A percentile compares a stretch with the other conserved stretches of the same genome.
phyloP scores from a whole-genome alignment of 1,140 invertebrate species.

The Scaptodrosophila lebanonensis region DNA sequence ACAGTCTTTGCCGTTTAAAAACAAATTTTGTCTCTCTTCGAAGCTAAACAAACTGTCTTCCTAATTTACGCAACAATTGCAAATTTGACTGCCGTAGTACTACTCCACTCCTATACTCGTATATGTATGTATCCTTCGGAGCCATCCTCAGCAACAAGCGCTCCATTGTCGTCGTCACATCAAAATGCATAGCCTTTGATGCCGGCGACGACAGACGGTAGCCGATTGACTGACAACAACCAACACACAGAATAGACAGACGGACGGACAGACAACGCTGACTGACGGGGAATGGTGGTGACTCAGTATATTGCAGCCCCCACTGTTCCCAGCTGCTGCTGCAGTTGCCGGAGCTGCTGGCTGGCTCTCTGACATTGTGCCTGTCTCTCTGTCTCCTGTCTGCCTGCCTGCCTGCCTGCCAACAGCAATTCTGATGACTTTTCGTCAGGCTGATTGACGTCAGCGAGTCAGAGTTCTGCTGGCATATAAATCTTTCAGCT shows the following conservation, averaged over 20 bases:
- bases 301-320: no score
- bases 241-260: slow-evolving; percentile 8
- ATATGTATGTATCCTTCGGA: no score
- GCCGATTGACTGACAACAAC: slow-evolving; percentile 67
- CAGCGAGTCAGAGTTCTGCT: slow-evolving; percentile 59
- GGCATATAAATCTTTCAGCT: slow-evolving; percentile 67
- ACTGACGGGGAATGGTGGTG: background rate
- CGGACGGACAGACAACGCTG: slow-evolving; percentile 7
- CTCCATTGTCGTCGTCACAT: slow-evolving; percentile 41
- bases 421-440: slow-evolving; percentile 68
- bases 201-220: slow-evolving; percentile 70
- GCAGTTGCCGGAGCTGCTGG: no score
- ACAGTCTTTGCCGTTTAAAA: no score
- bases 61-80: slow-evolving; percentile 58
- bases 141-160: no score
- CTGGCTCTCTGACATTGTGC: no score
- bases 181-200: slow-evolving; percentile 59
- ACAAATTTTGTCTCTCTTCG: background rate
- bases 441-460: slow-evolving; percentile 73
- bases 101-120: no score
- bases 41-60: slow-evolving; percentile 11
- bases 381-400: no score
- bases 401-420: background rate
- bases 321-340: no score
- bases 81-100: no score